Percentiles rank a stretch among this genome's conserved stretches.
These are phyloP conservation scores for Sapayoa aenigma DNA, from an alignment of 2,113 vertebrate species.

Conservation along the genomic window DNA sequence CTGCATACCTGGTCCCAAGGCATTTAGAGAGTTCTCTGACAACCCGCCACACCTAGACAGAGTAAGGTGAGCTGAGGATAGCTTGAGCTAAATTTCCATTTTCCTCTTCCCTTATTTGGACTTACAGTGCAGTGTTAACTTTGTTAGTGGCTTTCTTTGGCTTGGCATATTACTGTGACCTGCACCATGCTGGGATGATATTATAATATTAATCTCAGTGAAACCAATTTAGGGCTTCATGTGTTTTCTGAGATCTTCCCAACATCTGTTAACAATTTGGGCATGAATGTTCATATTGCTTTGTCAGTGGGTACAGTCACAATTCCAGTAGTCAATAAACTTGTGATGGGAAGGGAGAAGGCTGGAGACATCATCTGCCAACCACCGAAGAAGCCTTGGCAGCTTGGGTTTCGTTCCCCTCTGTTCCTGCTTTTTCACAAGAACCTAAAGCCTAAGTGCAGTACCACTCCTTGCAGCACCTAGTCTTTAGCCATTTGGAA, in stretches of 20 bases:
- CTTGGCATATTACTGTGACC: not conserved
- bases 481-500: not conserved
- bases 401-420: not conserved
- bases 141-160: not conserved
- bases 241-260: not conserved
- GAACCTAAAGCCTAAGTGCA: not conserved
- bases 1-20: not conserved
- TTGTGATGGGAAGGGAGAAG: not conserved
- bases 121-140: not conserved
- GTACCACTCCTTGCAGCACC: not conserved
- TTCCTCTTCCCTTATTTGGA: constrained; percentile 28
- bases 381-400: not conserved
- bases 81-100: constrained; percentile 4
- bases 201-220: not conserved
- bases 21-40: not conserved
- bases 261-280: constrained; percentile 14
- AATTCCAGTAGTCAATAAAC: not conserved
- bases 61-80: constrained; percentile 25
- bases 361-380: not conserved
- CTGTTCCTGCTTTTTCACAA: not conserved
- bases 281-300: not conserved
- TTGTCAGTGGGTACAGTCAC: not conserved
- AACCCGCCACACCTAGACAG: not conserved
- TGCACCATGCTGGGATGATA: not conserved
- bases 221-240: not conserved